Conservation (phyloP, 2,888 invertebrate genomes). For the Melinaea marsaeus region DNA sequence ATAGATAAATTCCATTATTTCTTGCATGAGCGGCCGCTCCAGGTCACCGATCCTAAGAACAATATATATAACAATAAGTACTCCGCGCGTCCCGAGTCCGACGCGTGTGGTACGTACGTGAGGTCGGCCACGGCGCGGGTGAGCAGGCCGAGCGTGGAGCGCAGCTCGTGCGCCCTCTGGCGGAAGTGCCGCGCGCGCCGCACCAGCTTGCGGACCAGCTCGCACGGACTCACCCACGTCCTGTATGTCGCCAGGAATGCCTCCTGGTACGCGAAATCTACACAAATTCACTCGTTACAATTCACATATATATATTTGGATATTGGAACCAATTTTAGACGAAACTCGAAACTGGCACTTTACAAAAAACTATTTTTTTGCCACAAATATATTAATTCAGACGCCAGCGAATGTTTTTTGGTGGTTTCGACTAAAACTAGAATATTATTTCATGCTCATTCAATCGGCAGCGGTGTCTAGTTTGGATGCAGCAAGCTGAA, state of each 20-base stretch:
- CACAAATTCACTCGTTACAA: conserved; percentile 26
- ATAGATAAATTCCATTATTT: conserved; percentile 95
- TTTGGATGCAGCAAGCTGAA: neutral
- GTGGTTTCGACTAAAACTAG: neutral
- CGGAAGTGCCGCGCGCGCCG: conserved; percentile 82
- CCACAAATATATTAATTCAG: no score
- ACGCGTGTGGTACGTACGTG: conserved; percentile 84
- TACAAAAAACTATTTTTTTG: no score
- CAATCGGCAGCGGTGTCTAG: neutral
- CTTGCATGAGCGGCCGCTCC: conserved; percentile 86
- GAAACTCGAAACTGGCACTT: neutral
- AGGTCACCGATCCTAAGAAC: conserved; percentile 87
- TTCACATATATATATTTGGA: neutral
- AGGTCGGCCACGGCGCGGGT: conserved; percentile 97
- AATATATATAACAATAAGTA: no score
- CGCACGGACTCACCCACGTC: conserved; percentile 93
- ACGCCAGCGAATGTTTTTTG: no score
- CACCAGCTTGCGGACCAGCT: conserved; percentile 90
- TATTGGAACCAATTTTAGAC: neutral
- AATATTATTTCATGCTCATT: neutral
- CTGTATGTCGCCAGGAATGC: conserved; percentile 98
- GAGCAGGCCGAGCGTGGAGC: conserved; percentile 93
- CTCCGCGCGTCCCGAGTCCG: no score
- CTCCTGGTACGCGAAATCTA: conserved; percentile 96
- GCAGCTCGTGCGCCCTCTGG: conserved; percentile 81